phyloP scores from a whole-genome alignment of 1,140 invertebrate species.

The Radopholus similis region DNA sequence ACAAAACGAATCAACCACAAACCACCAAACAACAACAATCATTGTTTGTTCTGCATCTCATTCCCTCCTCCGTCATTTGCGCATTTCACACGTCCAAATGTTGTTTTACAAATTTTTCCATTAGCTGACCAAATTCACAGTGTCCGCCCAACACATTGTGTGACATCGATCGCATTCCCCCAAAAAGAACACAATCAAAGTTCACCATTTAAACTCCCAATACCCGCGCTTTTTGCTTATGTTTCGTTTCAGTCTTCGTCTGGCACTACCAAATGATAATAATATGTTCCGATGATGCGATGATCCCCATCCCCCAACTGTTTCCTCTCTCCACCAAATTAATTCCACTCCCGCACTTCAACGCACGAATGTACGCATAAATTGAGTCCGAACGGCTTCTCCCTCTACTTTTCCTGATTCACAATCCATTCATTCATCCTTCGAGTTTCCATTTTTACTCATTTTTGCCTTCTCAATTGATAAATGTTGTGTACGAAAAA shows the following conservation, averaged over 20 bases:
- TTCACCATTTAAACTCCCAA: too few species aligned
- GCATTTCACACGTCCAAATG: too few species aligned
- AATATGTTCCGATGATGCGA: neutral
- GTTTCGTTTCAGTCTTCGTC: neutral
- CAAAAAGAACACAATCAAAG: too few species aligned
- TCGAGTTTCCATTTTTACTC: neutral
- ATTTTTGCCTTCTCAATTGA: neutral
- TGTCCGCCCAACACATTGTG: too few species aligned
- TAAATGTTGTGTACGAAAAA: neutral
- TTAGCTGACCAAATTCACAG: too few species aligned
- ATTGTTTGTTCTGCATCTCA: too few species aligned
- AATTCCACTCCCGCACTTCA: neutral
- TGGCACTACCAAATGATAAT: neutral
- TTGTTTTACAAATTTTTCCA: too few species aligned
- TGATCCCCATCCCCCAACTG: neutral
- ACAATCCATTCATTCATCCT: neutral
- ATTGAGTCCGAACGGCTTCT: neutral
- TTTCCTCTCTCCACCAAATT: neutral
- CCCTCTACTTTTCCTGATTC: neutral
- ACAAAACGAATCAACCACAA: too few species aligned
- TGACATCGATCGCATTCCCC: too few species aligned
- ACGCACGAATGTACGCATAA: neutral
- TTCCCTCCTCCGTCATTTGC: too few species aligned
- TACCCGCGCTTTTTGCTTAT: too few species aligned
- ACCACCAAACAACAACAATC: too few species aligned